These are phyloP conservation scores for Peromyscus eremicus DNA, from an alignment of 2,797 vertebrate species.

Conservation along the genomic window DNA sequence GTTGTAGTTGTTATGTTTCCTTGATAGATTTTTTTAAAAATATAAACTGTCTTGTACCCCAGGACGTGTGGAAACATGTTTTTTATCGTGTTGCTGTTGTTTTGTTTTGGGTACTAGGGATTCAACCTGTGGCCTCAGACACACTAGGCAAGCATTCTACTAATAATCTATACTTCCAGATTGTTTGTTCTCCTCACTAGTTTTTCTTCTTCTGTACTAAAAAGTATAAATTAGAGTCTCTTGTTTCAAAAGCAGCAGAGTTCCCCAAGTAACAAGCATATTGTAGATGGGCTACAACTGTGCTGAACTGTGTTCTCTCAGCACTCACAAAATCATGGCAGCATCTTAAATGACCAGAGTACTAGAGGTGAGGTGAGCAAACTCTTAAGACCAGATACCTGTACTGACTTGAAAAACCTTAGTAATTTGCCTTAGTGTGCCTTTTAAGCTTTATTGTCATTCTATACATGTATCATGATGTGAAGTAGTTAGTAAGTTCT, in stretches of 20 bases:
- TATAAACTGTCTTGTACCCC: neutral
- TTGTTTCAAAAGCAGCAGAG: conserved; percentile 6
- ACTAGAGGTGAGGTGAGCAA: neutral
- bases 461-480: neutral
- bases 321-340: neutral
- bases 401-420: neutral
- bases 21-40: neutral
- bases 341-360: neutral
- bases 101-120: neutral
- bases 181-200: neutral
- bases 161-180: neutral
- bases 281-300: neutral
- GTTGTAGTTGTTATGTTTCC: neutral
- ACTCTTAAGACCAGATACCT: neutral
- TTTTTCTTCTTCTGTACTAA: neutral
- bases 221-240: neutral
- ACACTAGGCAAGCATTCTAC: neutral
- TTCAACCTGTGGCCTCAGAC: neutral
- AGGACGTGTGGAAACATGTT: neutral
- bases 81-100: neutral
- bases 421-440: neutral
- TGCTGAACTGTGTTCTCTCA: conserved; percentile 20
- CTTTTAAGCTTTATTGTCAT: neutral
- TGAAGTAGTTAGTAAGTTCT: conserved; percentile 24
- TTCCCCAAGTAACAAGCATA: neutral